phyloP scores from a whole-genome alignment of 2,113 vertebrate species.

The Dipodomys spectabilis region DNA sequence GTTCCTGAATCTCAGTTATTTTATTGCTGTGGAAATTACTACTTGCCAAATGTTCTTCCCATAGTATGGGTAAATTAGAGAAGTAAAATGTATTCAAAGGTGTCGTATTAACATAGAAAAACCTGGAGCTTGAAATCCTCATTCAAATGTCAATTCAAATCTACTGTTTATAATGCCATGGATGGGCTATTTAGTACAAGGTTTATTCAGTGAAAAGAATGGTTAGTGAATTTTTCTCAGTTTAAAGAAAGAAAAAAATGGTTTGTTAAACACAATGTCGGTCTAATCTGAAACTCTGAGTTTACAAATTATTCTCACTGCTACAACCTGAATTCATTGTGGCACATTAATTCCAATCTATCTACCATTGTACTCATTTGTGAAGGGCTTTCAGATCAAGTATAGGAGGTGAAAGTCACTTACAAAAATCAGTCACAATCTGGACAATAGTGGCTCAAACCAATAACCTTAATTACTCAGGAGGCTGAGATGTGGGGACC shows the following conservation, averaged over 20 bases:
- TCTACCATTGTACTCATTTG: neutral
- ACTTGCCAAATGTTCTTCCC: slow-evolving; percentile 60
- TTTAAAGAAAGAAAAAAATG: slow-evolving; percentile 35
- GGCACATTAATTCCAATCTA: neutral
- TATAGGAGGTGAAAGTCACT: neutral
- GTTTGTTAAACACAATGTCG: neutral
- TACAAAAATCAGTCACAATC: neutral
- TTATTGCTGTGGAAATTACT: slow-evolving; percentile 67
- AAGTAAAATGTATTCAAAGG: slow-evolving; percentile 64
- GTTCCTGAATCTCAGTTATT: slow-evolving; percentile 66
- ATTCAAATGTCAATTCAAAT: slow-evolving; percentile 73
- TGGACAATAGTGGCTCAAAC: neutral
- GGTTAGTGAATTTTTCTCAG: slow-evolving; percentile 20
- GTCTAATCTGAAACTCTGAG: neutral
- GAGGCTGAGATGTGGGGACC: too few species aligned
- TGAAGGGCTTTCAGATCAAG: neutral
- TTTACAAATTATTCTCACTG: neutral
- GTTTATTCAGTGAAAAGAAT: slow-evolving; percentile 35
- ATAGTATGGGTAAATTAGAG: slow-evolving; percentile 53
- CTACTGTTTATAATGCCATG: slow-evolving; percentile 47
- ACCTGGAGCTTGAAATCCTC: slow-evolving; percentile 52
- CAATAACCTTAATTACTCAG: neutral
- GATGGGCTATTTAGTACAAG: slow-evolving; percentile 37
- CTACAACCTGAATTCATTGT: neutral
- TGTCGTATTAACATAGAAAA: slow-evolving; percentile 60